Conservation (phyloP, 2,888 invertebrate genomes). For the Phasia obesa region DNA sequence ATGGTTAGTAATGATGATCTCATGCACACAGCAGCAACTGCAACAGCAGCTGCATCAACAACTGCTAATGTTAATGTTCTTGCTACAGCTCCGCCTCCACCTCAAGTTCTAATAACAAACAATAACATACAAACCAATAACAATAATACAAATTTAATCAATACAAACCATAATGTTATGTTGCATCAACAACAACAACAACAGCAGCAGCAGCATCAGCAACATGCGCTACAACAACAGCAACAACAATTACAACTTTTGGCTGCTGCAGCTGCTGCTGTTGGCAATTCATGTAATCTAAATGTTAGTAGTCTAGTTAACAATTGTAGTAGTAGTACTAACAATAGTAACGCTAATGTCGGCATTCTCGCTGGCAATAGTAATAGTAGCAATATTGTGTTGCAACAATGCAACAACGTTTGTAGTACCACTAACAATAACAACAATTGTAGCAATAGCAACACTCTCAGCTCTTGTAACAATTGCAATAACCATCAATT, state of each 20-base stretch:
- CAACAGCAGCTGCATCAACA: slow-evolving; percentile 50
- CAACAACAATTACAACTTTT: slow-evolving; percentile 76
- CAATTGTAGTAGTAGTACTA: slow-evolving; percentile 51
- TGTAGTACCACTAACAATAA: slow-evolving; percentile 73
- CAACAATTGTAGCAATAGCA: slow-evolving; percentile 65
- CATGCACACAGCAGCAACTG: slow-evolving; percentile 63
- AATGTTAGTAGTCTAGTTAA: slow-evolving; percentile 34
- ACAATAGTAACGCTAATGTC: slow-evolving; percentile 71
- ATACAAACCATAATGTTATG: slow-evolving; percentile 75
- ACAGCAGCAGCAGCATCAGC: slow-evolving; percentile 69
- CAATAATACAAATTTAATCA: slow-evolving; percentile 40
- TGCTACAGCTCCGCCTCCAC: slow-evolving; percentile 72
- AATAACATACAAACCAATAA: slow-evolving; percentile 74
- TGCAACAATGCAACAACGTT: slow-evolving; percentile 69
- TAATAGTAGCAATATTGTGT: slow-evolving; percentile 70
- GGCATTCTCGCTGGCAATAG: slow-evolving; percentile 68
- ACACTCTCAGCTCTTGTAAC: slow-evolving; percentile 52
- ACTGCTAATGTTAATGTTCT: slow-evolving; percentile 61
- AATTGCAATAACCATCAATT: slow-evolving; percentile 66
- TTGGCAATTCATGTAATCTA: slow-evolving; percentile 69
- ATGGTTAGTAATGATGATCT: slow-evolving; percentile 81
- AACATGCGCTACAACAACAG: slow-evolving; percentile 63
- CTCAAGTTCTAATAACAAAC: slow-evolving; percentile 70
- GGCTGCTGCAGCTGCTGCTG: slow-evolving; percentile 76
- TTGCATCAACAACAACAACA: slow-evolving; percentile 75